phyloP scores from a whole-genome alignment of 2,888 invertebrate species.

The Theodoxus fluviatilis region DNA sequence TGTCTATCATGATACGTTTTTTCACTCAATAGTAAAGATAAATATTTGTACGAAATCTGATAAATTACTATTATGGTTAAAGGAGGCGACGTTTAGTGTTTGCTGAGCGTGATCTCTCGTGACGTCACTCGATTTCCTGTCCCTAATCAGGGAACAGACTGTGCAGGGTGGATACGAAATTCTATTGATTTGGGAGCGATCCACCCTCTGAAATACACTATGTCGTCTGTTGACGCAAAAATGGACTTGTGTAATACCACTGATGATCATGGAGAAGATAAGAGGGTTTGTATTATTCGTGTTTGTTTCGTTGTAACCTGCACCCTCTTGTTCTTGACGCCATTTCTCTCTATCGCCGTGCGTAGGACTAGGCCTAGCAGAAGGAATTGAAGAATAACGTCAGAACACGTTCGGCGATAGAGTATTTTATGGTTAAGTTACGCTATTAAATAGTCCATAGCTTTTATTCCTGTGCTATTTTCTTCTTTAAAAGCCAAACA shows the following conservation, averaged over 20 bases:
- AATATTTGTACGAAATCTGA: neutral
- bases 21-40: neutral
- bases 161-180: conserved; percentile 32
- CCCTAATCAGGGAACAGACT: conserved; percentile 36
- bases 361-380: neutral
- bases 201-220: conserved; percentile 30
- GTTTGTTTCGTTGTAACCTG: conserved; percentile 1
- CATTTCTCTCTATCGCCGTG: conserved; percentile 29
- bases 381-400: no score
- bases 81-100: neutral
- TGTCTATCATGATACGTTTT: no score
- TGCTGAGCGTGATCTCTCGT: conserved; percentile 18
- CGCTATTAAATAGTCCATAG: no score
- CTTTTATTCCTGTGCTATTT: no score
- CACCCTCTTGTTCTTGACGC: conserved; percentile 26
- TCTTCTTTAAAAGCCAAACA: no score
- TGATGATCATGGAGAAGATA: conserved; percentile 54
- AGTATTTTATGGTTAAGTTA: no score
- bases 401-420: no score
- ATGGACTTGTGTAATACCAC: conserved; percentile 60
- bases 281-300: conserved; percentile 45
- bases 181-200: neutral
- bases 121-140: conserved; percentile 38
- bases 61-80: neutral
- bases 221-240: conserved; percentile 56